phyloP scores from a whole-genome alignment of 2,113 vertebrate species.

The Clarias gariepinus region DNA sequence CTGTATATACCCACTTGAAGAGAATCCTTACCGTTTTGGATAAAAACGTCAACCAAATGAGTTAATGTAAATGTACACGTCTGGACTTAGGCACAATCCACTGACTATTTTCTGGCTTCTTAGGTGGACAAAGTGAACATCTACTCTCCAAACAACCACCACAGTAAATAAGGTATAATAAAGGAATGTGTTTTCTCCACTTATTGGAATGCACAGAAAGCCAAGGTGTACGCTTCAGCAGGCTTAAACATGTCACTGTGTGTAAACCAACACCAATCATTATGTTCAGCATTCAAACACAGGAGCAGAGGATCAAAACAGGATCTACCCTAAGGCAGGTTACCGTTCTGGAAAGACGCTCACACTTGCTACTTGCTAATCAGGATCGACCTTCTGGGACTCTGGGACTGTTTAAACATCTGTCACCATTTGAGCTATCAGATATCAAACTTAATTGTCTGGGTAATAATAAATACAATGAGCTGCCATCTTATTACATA shows the following conservation, averaged over 20 bases:
- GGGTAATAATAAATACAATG: not conserved
- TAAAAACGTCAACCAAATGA: not conserved
- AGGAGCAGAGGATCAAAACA: conserved; percentile 16
- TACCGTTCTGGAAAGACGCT: not conserved
- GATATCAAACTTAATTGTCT: not conserved
- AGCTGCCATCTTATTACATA: not conserved
- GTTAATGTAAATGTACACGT: not conserved
- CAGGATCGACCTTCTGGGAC: not conserved
- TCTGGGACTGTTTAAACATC: not conserved
- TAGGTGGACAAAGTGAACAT: not conserved
- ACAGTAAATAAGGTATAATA: not conserved
- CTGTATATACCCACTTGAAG: no score
- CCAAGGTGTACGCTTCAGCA: not conserved
- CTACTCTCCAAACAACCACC: not conserved
- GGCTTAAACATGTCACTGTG: conserved; percentile 4
- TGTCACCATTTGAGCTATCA: not conserved
- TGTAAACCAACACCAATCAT: not conserved
- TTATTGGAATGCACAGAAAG: conserved; percentile 1
- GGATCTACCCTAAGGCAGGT: not conserved
- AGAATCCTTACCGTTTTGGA: not conserved
- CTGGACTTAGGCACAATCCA: not conserved
- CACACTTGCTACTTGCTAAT: not conserved
- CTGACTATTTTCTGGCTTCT: not conserved
- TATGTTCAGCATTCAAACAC: not conserved
- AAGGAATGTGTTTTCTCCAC: not conserved